These are phyloP conservation scores for Corythornis cristatus DNA, from an alignment of 2,113 vertebrate genomes.

Conservation along the genomic window DNA sequence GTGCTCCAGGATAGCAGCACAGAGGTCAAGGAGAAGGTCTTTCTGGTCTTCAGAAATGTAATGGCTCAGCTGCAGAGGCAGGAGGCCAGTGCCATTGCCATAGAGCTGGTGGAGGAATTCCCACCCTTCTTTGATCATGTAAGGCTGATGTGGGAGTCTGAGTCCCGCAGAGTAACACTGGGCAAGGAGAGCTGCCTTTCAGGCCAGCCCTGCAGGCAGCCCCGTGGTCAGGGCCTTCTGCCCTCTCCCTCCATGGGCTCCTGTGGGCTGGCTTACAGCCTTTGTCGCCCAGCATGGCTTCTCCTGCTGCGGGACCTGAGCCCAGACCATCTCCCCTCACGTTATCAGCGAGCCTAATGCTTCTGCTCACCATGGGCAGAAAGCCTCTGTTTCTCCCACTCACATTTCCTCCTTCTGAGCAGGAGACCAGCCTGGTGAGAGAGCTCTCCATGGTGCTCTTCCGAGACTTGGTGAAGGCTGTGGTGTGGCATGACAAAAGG, in stretches of 20 bases:
- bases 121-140: not conserved
- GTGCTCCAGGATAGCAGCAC: not conserved
- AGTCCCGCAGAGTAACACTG: not conserved
- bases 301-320: too few species aligned
- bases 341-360: too few species aligned
- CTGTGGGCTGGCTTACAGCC: not conserved
- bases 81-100: not conserved
- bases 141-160: not conserved
- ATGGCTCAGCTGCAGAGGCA: not conserved
- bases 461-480: not conserved
- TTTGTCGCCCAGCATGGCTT: not conserved
- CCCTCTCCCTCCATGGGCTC: not conserved
- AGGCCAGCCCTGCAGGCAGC: too few species aligned
- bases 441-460: not conserved
- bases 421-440: too few species aligned
- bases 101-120: not conserved
- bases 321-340: not conserved
- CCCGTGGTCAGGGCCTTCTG: not conserved
- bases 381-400: too few species aligned
- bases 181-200: too few species aligned
- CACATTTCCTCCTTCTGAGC: too few species aligned
- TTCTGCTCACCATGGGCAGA: not conserved
- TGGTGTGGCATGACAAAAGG: not conserved
- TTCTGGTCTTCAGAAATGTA: not conserved
- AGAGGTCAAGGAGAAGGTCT: not conserved